These are phyloP conservation scores for Caenorhabditis parvicauda DNA, from an alignment of 2,888 invertebrate species.

Conservation along the genomic window DNA sequence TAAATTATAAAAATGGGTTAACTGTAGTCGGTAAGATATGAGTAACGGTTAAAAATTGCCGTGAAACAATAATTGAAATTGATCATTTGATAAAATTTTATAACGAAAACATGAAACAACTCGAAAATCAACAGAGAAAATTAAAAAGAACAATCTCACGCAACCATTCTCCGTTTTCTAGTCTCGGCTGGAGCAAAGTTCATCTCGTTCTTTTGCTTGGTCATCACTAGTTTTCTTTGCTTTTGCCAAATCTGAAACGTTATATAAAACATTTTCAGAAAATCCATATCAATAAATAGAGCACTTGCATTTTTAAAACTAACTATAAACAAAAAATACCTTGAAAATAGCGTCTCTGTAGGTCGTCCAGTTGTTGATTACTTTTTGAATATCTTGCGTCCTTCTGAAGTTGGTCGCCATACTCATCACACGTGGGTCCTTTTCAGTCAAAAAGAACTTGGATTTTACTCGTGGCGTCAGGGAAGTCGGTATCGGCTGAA, in stretches of 20 bases:
- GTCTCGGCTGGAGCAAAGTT: slow-evolving; percentile 8
- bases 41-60: neutral
- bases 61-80: neutral
- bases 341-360: slow-evolving; percentile 45
- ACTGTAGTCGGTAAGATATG: no score
- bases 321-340: slow-evolving; percentile 12
- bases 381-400: slow-evolving; percentile 36
- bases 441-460: no score
- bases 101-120: neutral
- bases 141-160: neutral
- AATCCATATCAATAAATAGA: neutral
- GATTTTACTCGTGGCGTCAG: neutral
- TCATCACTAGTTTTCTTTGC: slow-evolving; percentile 20
- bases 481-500: neutral
- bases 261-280: neutral
- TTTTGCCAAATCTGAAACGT: slow-evolving; percentile 20
- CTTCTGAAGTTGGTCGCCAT: slow-evolving; percentile 40
- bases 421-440: slow-evolving; percentile 30
- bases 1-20: no score
- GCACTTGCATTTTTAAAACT: neutral
- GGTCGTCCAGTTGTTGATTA: slow-evolving; percentile 41
- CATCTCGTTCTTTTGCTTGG: slow-evolving; percentile 11
- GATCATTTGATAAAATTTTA: neutral
- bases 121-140: neutral
- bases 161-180: slow-evolving; percentile 8